Conservation (phyloP, 2,888 invertebrate genomes). For the Zele albiditarsus region DNA sequence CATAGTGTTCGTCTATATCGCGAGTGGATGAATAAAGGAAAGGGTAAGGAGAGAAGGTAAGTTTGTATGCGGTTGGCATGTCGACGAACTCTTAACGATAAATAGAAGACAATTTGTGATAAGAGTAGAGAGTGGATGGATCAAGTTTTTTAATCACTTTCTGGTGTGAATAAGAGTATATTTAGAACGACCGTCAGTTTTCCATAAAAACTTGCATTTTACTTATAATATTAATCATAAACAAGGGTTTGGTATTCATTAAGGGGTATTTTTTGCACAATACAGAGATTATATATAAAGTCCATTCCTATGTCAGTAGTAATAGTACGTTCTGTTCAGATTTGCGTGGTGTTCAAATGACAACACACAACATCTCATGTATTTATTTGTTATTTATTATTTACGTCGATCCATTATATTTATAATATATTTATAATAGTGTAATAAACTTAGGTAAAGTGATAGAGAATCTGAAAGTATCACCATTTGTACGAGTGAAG, state of each 20-base stretch:
- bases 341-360: too few species aligned
- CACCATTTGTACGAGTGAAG: not conserved
- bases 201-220: too few species aligned
- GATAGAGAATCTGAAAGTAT: slow-evolving; percentile 7
- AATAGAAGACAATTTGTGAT: slow-evolving; percentile 44
- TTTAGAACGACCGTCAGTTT: not conserved
- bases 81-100: slow-evolving; percentile 48
- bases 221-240: too few species aligned
- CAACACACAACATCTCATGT: too few species aligned
- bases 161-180: slow-evolving; percentile 55
- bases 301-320: too few species aligned
- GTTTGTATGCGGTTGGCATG: slow-evolving; percentile 42
- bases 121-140: slow-evolving; percentile 48
- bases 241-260: too few species aligned
- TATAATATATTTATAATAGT: not conserved
- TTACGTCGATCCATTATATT: too few species aligned
- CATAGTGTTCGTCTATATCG: slow-evolving; percentile 62
- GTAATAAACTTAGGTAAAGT: not conserved
- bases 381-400: too few species aligned
- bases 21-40: slow-evolving; percentile 34
- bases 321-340: too few species aligned
- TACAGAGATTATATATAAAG: too few species aligned
- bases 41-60: slow-evolving; percentile 42
- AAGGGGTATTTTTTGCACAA: too few species aligned
- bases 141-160: slow-evolving; percentile 67